Percentiles rank a stretch among this genome's conserved stretches.
phyloP scores from a whole-genome alignment of 2,113 vertebrate species.

The Catagonus wagneri region DNA sequence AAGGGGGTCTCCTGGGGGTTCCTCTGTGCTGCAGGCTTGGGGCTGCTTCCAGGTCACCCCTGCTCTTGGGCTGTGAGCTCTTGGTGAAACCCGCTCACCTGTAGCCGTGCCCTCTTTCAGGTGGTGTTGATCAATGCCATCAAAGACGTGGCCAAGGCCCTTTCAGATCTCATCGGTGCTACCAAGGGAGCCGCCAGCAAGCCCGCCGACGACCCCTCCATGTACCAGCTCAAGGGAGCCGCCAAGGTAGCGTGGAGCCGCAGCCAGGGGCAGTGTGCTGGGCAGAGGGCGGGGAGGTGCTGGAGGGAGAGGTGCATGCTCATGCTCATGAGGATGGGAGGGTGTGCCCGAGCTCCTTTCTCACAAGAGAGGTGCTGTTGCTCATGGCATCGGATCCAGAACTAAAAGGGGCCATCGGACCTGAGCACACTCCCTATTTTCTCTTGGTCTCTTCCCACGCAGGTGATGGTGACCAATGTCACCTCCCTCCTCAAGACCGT shows the following conservation, averaged over 20 bases:
- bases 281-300: not conserved
- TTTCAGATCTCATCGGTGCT: slow-evolving; percentile 97
- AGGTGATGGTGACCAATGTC: slow-evolving; percentile 99
- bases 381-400: not conserved
- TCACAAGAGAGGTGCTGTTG: not conserved
- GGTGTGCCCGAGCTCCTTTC: not conserved
- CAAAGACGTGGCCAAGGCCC: slow-evolving; percentile 98
- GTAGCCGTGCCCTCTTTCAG: slow-evolving; percentile 81
- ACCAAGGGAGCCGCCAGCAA: slow-evolving; percentile 99
- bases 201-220: slow-evolving; percentile 96
- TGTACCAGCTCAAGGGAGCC: slow-evolving; percentile 99
- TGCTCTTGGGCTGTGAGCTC: not conserved
- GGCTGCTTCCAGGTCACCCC: rapidly evolving
- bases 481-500: slow-evolving; percentile 99
- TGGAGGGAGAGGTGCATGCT: not conserved
- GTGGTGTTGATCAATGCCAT: slow-evolving; percentile 99
- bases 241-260: slow-evolving; percentile 92
- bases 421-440: not conserved
- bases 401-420: not conserved
- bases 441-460: slow-evolving; percentile 43
- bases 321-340: too few species aligned
- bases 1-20: not conserved
- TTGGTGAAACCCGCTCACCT: not conserved
- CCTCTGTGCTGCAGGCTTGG: too few species aligned
- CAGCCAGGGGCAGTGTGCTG: rapidly evolving